phyloP scores from a whole-genome alignment of 2,113 vertebrate species.

The Catagonus wagneri region DNA sequence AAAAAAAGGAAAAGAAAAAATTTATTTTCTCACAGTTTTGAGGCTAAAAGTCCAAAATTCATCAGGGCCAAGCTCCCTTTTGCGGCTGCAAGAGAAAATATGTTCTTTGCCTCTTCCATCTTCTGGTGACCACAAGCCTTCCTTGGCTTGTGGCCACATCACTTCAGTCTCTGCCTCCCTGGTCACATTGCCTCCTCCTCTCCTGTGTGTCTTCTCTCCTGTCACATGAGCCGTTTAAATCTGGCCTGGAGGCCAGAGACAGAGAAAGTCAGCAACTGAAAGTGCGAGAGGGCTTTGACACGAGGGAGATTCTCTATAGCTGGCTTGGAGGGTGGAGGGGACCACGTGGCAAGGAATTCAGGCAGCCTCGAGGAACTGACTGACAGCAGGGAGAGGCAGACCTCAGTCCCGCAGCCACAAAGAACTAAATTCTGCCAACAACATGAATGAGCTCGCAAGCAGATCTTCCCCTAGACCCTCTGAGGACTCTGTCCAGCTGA shows the following conservation, averaged over 20 bases:
- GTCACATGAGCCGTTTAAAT: not conserved
- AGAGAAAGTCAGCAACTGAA: not conserved
- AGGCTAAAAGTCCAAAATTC: not conserved
- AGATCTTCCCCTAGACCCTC: no score
- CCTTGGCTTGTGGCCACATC: not conserved
- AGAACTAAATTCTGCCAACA: not conserved
- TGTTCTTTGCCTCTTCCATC: not conserved
- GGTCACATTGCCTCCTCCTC: not conserved
- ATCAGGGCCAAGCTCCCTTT: not conserved
- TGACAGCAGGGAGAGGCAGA: not conserved
- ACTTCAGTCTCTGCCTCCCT: not conserved
- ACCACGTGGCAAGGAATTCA: not conserved
- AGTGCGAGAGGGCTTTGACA: not conserved
- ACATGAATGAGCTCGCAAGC: no score
- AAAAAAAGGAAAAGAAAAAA: no score
- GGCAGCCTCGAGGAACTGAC: not conserved
- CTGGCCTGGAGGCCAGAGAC: not conserved
- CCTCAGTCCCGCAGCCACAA: not conserved
- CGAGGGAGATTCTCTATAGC: not conserved
- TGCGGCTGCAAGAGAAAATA: no score
- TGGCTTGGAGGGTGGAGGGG: not conserved
- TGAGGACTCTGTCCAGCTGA: no score
- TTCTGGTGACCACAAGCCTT: not conserved
- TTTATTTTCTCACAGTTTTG: not conserved
- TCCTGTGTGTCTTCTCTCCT: not conserved